A percentile compares a stretch with the other conserved stretches of the same genome.
phyloP scores from a whole-genome alignment of 1,140 invertebrate species.

The Lethrus apterus region DNA sequence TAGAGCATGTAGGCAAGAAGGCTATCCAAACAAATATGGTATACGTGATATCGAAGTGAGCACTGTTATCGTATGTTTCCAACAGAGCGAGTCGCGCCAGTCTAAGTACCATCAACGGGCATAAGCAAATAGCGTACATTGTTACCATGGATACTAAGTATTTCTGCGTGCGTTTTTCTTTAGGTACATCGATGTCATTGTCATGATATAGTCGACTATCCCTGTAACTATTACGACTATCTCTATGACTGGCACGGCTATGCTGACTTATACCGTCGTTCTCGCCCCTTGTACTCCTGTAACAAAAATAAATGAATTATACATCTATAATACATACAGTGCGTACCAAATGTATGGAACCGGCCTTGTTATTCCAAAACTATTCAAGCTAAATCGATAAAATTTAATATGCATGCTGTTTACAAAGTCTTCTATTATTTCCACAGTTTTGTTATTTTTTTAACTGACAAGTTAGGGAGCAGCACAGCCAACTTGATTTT shows the following conservation, averaged over 20 bases:
- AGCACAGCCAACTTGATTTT: no score
- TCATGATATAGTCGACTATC: constrained; percentile 41
- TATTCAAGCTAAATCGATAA: no score
- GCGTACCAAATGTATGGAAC: no score
- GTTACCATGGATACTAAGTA: constrained; percentile 61
- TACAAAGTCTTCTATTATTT: no score
- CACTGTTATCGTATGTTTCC: constrained; percentile 62
- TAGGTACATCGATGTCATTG: constrained; percentile 53
- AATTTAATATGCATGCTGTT: no score
- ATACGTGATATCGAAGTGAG: constrained; percentile 61
- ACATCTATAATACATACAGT: no score
- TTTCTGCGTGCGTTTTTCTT: constrained; percentile 59
- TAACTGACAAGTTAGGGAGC: no score
- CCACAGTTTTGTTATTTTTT: no score
- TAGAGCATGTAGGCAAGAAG: constrained; percentile 59
- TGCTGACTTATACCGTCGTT: constrained; percentile 29
- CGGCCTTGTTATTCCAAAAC: no score
- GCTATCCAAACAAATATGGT: constrained; percentile 63
- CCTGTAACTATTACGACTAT: constrained; percentile 17
- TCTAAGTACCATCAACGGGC: constrained; percentile 60
- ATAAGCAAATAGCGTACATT: constrained; percentile 57
- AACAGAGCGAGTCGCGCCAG: constrained; percentile 56
- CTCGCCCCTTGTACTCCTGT: constrained; percentile 25
- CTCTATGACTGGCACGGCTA: constrained; percentile 28
- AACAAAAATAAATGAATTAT: constrained; percentile 15